Conservation (phyloP, 2,113 vertebrate genomes). For the Oreotrochilus melanogaster region DNA sequence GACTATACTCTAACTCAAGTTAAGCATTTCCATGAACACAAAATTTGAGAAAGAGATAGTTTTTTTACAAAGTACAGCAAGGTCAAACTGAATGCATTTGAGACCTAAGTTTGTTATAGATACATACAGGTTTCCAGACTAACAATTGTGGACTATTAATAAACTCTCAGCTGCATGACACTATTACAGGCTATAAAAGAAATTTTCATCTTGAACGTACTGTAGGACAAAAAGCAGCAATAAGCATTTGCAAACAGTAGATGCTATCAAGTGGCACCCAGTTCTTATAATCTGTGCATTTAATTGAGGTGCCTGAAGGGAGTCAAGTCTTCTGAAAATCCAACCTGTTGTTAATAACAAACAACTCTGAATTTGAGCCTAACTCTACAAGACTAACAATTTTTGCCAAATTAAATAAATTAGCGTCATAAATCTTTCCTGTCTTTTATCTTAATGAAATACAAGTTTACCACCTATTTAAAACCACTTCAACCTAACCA, state of each 20-base stretch:
- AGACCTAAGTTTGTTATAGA: neutral
- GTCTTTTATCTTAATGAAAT: neutral
- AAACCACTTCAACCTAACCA: neutral
- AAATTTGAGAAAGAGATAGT: neutral
- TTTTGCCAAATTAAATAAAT: neutral
- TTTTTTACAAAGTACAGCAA: neutral
- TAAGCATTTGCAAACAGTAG: conserved; percentile 1
- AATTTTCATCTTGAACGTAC: neutral
- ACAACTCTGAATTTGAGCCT: neutral
- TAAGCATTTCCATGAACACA: neutral
- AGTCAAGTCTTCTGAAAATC: neutral
- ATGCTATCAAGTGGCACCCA: neutral
- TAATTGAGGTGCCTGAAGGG: neutral
- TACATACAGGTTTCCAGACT: conserved; percentile 37
- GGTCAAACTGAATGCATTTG: neutral
- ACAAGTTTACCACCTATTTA: neutral
- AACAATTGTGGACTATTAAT: conserved; percentile 56
- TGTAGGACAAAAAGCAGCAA: neutral
- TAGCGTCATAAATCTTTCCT: neutral
- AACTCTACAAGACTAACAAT: neutral
- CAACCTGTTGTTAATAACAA: neutral
- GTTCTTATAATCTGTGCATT: neutral
- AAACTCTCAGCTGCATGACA: conserved; percentile 38
- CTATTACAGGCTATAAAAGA: conserved; percentile 29
- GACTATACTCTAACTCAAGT: neutral